Conservation (phyloP, 2,888 invertebrate species). For the Drepana falcataria region DNA sequence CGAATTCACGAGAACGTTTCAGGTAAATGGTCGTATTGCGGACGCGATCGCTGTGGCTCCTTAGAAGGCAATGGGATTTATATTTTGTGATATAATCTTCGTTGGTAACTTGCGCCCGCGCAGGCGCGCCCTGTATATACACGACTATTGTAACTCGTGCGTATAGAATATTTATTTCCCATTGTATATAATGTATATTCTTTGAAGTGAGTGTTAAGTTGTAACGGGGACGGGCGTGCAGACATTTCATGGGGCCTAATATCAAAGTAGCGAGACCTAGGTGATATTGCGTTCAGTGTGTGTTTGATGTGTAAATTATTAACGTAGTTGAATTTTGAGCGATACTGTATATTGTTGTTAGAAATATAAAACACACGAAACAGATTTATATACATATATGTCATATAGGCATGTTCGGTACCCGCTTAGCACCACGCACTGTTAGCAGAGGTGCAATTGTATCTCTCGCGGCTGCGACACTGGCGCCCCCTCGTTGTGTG, state of each 20-base stretch:
- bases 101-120: constrained; percentile 30
- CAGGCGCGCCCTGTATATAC: constrained; percentile 56
- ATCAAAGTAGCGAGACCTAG: constrained; percentile 15
- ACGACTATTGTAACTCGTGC: constrained; percentile 59
- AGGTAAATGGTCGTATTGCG: constrained; percentile 5
- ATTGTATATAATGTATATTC: constrained; percentile 75
- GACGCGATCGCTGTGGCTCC: constrained; percentile 1
- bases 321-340: neutral
- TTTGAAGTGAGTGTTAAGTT: constrained; percentile 14
- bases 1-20: neutral
- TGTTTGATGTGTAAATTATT: neutral
- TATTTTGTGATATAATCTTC: constrained; percentile 52
- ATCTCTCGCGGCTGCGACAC: constrained; percentile 5
- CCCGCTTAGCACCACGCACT: constrained; percentile 1
- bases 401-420: neutral
- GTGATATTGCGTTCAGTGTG: neutral
- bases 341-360: neutral
- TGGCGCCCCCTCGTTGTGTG: constrained; percentile 41
- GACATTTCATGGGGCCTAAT: constrained; percentile 31
- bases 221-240: constrained; percentile 31
- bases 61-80: constrained; percentile 45
- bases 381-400: neutral
- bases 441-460: constrained; percentile 12
- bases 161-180: constrained; percentile 71
- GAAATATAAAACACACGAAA: neutral